Evolutionary conservation across 2,797 vertebrate species (phyloP).

Genomic region (Lophotriccus pileatus): DNA sequence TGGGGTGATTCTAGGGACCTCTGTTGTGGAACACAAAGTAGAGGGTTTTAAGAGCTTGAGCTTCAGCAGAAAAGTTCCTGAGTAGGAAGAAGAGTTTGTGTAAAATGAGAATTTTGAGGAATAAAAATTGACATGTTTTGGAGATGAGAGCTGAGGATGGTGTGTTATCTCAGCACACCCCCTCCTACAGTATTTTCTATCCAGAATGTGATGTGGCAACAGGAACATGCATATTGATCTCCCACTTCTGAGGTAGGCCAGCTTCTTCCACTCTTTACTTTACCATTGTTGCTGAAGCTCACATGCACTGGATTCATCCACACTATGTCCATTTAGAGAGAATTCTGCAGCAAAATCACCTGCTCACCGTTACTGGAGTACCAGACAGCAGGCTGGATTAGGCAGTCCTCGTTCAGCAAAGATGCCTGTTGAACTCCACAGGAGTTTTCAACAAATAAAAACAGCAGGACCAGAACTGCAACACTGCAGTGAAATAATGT

Average conservation of each 20-base stretch:
- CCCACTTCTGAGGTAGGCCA: neutral
- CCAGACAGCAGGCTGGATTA: neutral
- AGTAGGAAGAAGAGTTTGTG: neutral
- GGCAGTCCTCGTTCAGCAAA: neutral
- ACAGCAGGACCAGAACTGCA: neutral
- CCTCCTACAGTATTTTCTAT: neutral
- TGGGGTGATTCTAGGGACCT: neutral
- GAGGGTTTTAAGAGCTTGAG: neutral
- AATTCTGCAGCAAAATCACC: neutral
- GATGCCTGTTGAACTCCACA: neutral
- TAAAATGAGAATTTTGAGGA: neutral
- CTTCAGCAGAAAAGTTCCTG: neutral
- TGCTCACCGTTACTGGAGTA: accelerated
- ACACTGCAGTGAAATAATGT: neutral
- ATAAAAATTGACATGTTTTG: neutral
- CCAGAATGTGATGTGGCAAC: neutral
- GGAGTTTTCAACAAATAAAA: neutral
- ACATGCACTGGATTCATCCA: neutral
- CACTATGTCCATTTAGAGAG: neutral
- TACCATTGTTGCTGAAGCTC: neutral
- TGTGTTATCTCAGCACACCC: neutral
- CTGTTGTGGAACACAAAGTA: neutral
- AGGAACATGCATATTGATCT: neutral
- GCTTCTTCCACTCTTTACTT: neutral
- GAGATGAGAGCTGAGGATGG: neutral